These are phyloP conservation scores for Anabas testudineus DNA, from an alignment of 2,797 vertebrate genomes.

Conservation along the genomic window DNA sequence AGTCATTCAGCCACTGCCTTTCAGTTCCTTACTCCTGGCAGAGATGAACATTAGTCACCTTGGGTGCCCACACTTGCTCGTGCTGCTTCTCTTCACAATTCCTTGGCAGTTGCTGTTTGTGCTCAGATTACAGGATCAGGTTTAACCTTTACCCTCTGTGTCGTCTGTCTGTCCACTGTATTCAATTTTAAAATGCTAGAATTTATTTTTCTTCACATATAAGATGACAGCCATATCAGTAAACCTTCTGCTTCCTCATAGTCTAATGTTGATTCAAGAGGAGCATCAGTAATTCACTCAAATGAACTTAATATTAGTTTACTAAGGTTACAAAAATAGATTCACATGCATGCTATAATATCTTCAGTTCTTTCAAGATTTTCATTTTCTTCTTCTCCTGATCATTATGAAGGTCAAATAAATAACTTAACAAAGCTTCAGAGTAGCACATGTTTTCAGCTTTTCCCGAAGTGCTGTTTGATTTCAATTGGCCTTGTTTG, in stretches of 20 bases:
- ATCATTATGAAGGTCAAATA: constrained; percentile 18
- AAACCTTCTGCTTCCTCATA: constrained; percentile 12
- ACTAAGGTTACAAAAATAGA: neutral
- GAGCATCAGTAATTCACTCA: neutral
- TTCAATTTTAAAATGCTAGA: neutral
- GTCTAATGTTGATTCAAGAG: constrained; percentile 2
- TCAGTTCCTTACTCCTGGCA: constrained; percentile 17
- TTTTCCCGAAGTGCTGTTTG: no score
- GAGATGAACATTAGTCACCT: constrained; percentile 24
- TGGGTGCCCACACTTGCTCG: constrained; percentile 26
- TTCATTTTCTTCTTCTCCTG: neutral
- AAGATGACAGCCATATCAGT: neutral
- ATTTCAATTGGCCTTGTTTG: no score
- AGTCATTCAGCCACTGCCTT: constrained; percentile 6
- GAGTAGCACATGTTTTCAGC: no score
- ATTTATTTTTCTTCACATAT: constrained; percentile 6
- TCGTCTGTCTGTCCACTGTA: neutral
- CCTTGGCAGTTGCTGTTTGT: constrained; percentile 19
- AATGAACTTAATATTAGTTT: neutral
- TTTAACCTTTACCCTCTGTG: constrained; percentile 48
- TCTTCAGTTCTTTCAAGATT: no score
- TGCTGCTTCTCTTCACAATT: constrained; percentile 10
- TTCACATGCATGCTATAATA: neutral
- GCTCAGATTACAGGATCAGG: constrained; percentile 59
- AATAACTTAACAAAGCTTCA: constrained; percentile 11